Evolutionary conservation across 2,888 invertebrate species (phyloP).

Genomic region (Tetramorium bicarinatum): DNA sequence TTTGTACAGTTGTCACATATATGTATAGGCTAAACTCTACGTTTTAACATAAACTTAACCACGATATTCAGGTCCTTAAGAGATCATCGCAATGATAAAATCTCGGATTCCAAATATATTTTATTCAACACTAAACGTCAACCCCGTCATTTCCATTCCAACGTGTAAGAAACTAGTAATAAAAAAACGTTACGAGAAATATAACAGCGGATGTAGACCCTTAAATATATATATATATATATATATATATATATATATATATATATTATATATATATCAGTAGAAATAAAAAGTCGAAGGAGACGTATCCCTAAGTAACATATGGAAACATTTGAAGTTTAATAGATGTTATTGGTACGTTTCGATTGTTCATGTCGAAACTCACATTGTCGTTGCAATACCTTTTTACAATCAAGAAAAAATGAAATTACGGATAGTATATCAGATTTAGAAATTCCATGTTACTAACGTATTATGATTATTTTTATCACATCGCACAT

Average conservation of each 20-base stretch:
- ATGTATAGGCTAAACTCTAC: slow-evolving; percentile 23
- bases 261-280: too few relatives aligned
- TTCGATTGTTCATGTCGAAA: neutral
- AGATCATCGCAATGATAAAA: slow-evolving; percentile 63
- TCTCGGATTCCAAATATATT: slow-evolving; percentile 81
- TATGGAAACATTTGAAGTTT: neutral
- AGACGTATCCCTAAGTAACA: neutral
- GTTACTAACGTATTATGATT: slow-evolving; percentile 20
- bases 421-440: neutral
- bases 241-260: too few relatives aligned
- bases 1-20: slow-evolving; percentile 44
- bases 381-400: neutral
- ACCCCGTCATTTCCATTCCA: slow-evolving; percentile 52
- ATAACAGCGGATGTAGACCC: neutral
- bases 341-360: neutral
- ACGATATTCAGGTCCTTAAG: slow-evolving; percentile 44
- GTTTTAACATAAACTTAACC: slow-evolving; percentile 28
- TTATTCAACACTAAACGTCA: slow-evolving; percentile 77
- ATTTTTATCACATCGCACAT: neutral
- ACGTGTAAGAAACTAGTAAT: slow-evolving; percentile 58
- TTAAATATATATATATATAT: too few relatives aligned
- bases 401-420: neutral
- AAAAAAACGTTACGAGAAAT: slow-evolving; percentile 29
- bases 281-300: neutral
- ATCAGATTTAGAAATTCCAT: slow-evolving; percentile 19